Evolutionary conservation across 2,797 vertebrate species (phyloP), one percentile per base, ranked within the genome.

Genomic region (Cercopithecus diana): DNA sequence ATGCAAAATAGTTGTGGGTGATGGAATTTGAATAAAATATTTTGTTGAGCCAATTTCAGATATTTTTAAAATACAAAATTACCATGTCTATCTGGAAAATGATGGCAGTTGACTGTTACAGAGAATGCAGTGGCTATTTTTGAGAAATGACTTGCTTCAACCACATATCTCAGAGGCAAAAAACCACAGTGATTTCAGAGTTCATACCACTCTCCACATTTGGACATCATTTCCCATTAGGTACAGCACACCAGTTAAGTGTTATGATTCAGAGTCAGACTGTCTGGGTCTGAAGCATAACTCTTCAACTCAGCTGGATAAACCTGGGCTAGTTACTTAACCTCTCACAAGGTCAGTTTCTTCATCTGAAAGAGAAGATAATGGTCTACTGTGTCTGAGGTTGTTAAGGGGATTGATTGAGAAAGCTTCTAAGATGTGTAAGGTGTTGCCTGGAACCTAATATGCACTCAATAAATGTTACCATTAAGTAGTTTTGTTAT

Each of bases 41-140:
- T 81, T 86, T 82, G 43, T 88, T 61, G 30, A 26, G 6, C 19
- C 45, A 92, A 83, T 88, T 58, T 58, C 24, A 57, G 80, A 70
- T 39, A 82, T 85, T 85, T 96, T 84, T 87, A 82, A 90, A 95
- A 73, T 77, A 39, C 61, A 93, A 94, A 81, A 92, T 76, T 20
- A 86, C n/a, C 22, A 64, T 50, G 7, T 61, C 7, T 87, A 45
- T 80, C 15, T 67, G 88, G 26, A 45, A 95, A 96, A 67, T 22
- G 41, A 52, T 89, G 79, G 48, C 58, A 30, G n/a, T 57, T 73
- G 45, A 45, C 67, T 77, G 86, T 88, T 77, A n/a, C 6, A 94
- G 72, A 86, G 81, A 86, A 87, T 75, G 33, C 28, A 52, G 22
- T 80, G 89, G 41, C 43, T 92, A 12, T 58, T 91, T 64, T 55